Percentiles rank a stretch among this genome's conserved stretches.
Evolutionary conservation across 2,113 vertebrate genomes (phyloP).

Genomic region (Zosterops lateralis): DNA sequence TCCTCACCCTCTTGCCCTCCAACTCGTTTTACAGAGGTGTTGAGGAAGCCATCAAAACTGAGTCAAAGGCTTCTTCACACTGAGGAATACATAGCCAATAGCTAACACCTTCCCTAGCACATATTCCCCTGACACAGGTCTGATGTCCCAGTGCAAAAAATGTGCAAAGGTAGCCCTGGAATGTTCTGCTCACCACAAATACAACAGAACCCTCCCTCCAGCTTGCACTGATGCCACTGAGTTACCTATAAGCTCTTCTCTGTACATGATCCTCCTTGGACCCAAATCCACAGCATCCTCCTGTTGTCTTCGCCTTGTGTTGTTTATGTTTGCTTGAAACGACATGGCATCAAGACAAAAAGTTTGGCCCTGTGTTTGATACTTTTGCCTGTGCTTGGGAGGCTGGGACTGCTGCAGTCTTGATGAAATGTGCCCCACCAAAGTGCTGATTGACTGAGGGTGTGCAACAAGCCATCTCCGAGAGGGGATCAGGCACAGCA

Average conservation of each 20-base stretch:
- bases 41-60: neutral
- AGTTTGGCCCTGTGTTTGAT: neutral
- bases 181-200: neutral
- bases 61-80: neutral
- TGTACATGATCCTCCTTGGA: neutral
- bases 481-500: neutral
- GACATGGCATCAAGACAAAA: neutral
- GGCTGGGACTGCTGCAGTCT: neutral
- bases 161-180: neutral
- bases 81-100: neutral
- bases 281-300: neutral
- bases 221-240: rapidly evolving
- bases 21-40: neutral
- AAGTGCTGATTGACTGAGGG: neutral
- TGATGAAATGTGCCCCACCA: rapidly evolving
- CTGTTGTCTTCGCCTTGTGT: neutral
- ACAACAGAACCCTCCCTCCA: neutral
- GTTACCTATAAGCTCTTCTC: neutral
- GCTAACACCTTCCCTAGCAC: neutral
- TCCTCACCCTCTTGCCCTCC: neutral
- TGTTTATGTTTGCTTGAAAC: neutral
- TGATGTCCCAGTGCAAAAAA: neutral
- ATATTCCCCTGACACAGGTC: neutral
- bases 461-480: rapidly evolving
- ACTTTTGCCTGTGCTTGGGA: neutral